phyloP scores from a whole-genome alignment of 2,888 invertebrate species.

The Sycophila texana region DNA sequence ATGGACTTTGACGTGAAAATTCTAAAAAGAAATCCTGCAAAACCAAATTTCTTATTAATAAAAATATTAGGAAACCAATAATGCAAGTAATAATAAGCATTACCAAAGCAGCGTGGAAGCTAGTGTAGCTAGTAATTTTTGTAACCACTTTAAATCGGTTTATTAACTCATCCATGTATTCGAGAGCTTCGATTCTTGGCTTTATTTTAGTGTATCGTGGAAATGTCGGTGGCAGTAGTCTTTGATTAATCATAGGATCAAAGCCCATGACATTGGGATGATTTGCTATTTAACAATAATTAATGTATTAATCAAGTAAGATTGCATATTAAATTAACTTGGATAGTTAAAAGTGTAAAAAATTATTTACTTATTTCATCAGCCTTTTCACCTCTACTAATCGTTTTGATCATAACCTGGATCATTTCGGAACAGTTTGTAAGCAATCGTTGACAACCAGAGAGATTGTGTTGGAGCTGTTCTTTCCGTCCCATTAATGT shows the following conservation, averaged over 20 bases:
- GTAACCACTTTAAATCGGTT: slow-evolving; percentile 87
- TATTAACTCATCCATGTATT: slow-evolving; percentile 89
- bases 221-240: slow-evolving; percentile 97
- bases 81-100: slow-evolving; percentile 51
- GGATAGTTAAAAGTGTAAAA: slow-evolving; percentile 45
- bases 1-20: slow-evolving; percentile 91
- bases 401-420: slow-evolving; percentile 86
- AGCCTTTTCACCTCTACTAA: slow-evolving; percentile 85
- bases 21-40: slow-evolving; percentile 93
- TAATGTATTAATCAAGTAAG: slow-evolving; percentile 1
- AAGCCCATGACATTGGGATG: slow-evolving; percentile 93
- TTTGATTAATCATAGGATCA: slow-evolving; percentile 96
- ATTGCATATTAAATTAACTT: slow-evolving; percentile 10
- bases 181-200: slow-evolving; percentile 85
- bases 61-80: not conserved
- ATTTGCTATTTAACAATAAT: slow-evolving; percentile 77
- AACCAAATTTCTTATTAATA: slow-evolving; percentile 61
- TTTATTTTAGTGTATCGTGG: slow-evolving; percentile 96
- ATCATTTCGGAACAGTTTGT: slow-evolving; percentile 89
- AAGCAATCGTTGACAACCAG: slow-evolving; percentile 88
- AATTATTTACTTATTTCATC: slow-evolving; percentile 78
- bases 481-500: slow-evolving; percentile 82
- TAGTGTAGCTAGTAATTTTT: slow-evolving; percentile 86
- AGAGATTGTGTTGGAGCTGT: slow-evolving; percentile 81
- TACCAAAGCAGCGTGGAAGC: slow-evolving; percentile 90